These are phyloP conservation scores for Hanleya hanleyi DNA, from an alignment of 2,888 invertebrate genomes.

Conservation along the genomic window DNA sequence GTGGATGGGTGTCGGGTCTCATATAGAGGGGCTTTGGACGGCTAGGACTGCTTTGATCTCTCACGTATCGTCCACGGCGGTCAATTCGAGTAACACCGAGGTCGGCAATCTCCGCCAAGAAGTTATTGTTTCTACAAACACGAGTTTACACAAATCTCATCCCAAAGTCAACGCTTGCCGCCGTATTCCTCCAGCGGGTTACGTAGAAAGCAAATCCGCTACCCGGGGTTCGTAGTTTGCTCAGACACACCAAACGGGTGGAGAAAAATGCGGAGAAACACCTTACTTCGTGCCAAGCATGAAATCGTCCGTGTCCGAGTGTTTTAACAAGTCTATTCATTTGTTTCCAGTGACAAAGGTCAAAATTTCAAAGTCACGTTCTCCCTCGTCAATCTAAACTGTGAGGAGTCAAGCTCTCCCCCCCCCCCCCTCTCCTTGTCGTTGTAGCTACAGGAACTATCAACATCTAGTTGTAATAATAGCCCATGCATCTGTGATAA, in stretches of 20 bases:
- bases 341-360: conserved; percentile 7
- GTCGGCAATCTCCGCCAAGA: neutral
- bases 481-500: too few relatives aligned
- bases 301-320: neutral
- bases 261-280: neutral
- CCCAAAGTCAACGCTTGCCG: neutral
- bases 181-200: neutral
- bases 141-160: conserved; percentile 5
- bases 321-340: conserved; percentile 1
- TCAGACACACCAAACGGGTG: neutral
- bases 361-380: neutral
- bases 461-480: too few relatives aligned
- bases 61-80: neutral
- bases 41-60: neutral
- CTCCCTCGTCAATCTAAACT: neutral
- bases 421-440: too few relatives aligned
- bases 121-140: conserved; percentile 10
- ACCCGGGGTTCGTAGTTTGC: neutral
- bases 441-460: too few relatives aligned
- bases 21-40: neutral
- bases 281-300: neutral
- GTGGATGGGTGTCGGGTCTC: neutral
- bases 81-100: neutral
- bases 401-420: neutral
- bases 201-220: neutral